Base-by-base conservation (phyloP, 92 coral and sea anemone genomes). In the Epizoanthus ramosus region DNA sequence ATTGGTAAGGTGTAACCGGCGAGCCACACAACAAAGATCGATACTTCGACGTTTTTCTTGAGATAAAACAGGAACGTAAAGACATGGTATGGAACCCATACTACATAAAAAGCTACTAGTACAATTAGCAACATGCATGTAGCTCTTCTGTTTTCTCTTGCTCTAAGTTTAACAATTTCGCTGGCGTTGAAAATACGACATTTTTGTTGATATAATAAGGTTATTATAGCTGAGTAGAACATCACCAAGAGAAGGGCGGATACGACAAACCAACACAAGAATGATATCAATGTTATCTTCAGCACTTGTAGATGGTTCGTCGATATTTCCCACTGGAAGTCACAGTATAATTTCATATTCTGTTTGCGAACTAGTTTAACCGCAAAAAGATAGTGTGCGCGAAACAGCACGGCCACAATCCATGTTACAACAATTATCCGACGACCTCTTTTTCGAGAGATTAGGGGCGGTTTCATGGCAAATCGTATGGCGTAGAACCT, bases 391-490 rank as follows among this genome's bases (percentile, higher is more conserved):
- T 77, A 77, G 16, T 60, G 52, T 39, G 82, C 57, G n/a, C 82
- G 66, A 52, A 77, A 39, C 14, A 22, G 58, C 13, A 77, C 59
- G 1, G 82, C 82, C 14, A 77, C 21, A 5, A 77, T 31, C 82
- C 82, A 77, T 37, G 82, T 77, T 13, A 61, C 5, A 10, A 24
- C 71, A 9, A 77, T 61, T 19, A 77, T 77, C 15, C 31, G 28
- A 18, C 59, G n/a, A 43, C 57, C 35, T 61, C 35, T 19, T 37
- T 77, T 77, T 10, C 71, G 71, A 23, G 70, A 41, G 60, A 77
- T 77, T 7, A 77, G 25, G 24, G 82, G 37, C 10, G 82, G 69
- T 19, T 77, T 77, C 82, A 77, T 77, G 31, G 82, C 82, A 77
- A 77, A 77, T 35, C 43, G 24, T 8, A 77, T 77, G 21, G 82